Conservation (phyloP, 2,888 invertebrate genomes). For the Phanerotoma sp. region DNA sequence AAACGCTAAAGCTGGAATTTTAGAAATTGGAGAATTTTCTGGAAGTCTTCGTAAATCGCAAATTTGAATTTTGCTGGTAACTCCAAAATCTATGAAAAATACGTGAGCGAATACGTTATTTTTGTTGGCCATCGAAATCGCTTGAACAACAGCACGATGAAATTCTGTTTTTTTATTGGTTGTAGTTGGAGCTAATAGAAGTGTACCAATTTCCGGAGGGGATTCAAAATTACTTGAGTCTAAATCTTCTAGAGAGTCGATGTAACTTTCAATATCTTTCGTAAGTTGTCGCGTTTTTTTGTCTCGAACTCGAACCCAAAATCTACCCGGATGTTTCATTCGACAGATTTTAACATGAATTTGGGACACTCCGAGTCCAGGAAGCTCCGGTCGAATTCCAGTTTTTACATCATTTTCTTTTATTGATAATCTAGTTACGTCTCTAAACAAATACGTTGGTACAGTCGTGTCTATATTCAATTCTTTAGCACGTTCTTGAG, state of each 20-base stretch:
- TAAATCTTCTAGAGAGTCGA: slow-evolving; percentile 29
- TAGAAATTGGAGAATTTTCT: slow-evolving; percentile 41
- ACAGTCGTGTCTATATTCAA: slow-evolving; percentile 28
- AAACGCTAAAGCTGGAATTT: slow-evolving; percentile 66
- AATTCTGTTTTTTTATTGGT: slow-evolving; percentile 47
- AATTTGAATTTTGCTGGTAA: slow-evolving; percentile 60
- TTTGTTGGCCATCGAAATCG: slow-evolving; percentile 12
- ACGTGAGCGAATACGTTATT: slow-evolving; percentile 59
- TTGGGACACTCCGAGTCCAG: slow-evolving; percentile 63
- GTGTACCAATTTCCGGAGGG: slow-evolving; percentile 57
- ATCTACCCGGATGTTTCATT: slow-evolving; percentile 67
- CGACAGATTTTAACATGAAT: slow-evolving; percentile 62
- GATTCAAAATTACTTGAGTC: too few species aligned
- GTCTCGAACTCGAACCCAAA: slow-evolving; percentile 68
- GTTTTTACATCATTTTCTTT: slow-evolving; percentile 33
- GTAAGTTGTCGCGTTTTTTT: slow-evolving; percentile 54
- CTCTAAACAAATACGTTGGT: slow-evolving; percentile 16
- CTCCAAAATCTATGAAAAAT: slow-evolving; percentile 79
- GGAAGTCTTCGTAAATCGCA: slow-evolving; percentile 52
- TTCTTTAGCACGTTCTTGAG: slow-evolving; percentile 40
- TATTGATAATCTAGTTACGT: too few species aligned
- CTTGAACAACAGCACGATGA: slow-evolving; percentile 45
- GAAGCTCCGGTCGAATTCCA: slow-evolving; percentile 60
- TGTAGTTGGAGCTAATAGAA: slow-evolving; percentile 64
- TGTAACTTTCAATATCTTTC: slow-evolving; percentile 10